Percentiles rank a stretch among this genome's conserved stretches.
Evolutionary conservation across 2,888 invertebrate genomes (phyloP).

Genomic region (Adineta ricciae): DNA sequence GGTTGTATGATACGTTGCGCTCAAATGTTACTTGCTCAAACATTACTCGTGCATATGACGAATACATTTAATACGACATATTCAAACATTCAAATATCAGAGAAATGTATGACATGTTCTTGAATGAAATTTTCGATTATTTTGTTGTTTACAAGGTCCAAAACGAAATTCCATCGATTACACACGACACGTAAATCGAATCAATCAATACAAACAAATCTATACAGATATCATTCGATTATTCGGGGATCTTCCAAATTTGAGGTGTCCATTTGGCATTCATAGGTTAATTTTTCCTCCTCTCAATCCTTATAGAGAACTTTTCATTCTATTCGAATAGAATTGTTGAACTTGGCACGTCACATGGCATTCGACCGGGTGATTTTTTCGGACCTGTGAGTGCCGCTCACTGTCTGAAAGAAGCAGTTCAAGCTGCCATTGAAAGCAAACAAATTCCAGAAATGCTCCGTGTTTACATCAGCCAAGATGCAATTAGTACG

Average conservation of each 20-base stretch:
- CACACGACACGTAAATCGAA: not conserved
- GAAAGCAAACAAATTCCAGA: not conserved
- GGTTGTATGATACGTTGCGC: conserved; percentile 34
- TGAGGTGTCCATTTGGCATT: conserved; percentile 31
- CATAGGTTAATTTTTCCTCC: not conserved
- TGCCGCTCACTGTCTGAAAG: not conserved
- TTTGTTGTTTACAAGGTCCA: too few species aligned
- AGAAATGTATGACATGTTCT: conserved; percentile 60
- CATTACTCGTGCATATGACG: conserved; percentile 43
- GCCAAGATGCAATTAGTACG: conserved; percentile 18
- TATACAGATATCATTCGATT: conserved; percentile 29
- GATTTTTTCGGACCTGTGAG: not conserved
- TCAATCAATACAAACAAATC: not conserved
- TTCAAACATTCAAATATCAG: not conserved
- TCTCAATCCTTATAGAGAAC: not conserved
- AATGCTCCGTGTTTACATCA: not conserved
- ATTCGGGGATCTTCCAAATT: conserved; percentile 28
- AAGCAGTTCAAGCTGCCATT: not conserved
- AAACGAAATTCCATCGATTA: conserved; percentile 11
- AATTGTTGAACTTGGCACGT: not conserved
- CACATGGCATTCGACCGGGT: conserved; percentile 10
- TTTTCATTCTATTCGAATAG: not conserved
- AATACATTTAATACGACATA: not conserved
- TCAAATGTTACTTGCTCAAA: conserved; percentile 33
- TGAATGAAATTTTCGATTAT: too few species aligned